Evolutionary conservation across 2,113 vertebrate species (phyloP), one percentile per base, ranked within the genome.

Genomic region (Morone saxatilis): DNA sequence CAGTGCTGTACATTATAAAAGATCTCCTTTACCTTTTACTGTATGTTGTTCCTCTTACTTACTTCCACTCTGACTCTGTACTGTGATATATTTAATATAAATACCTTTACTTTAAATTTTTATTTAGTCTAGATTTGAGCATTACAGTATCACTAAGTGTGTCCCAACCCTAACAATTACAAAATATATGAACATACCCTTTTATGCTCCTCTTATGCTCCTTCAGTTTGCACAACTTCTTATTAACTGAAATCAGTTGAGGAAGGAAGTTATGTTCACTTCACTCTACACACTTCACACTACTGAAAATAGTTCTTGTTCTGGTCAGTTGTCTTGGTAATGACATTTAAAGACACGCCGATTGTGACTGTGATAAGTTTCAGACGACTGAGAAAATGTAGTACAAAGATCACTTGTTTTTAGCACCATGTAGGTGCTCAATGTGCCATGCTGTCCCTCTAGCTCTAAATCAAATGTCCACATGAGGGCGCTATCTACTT

Each of bases 401-500:
- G 10, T 63, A 1, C 10, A 22, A n/a, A 43, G 10, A 16, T 51
- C 11, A 12, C 38, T 43, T 63, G 0, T 63, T 43, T 43, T n/a
- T 3, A 5, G 3, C 9, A 14, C 22, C 16, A 6, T 25, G 31
- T 57, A 17, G n/a, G n/a, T 25, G 8, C 22, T 45, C 14, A 65
- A 8, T 38, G 7, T 0, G 17, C 14, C 36, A n/a, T 14, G 62
- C 20, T 22, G 1, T 41, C 6, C 4, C 0, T 43, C 20, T 14
- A 62, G 4, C 5, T 77, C 9, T 78, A 19, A 65, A 51, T 65
- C 4, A 16, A 74, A 62, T 80, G 40, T 72, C 91, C 91, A 92
- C 88, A 66, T 16, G 89, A 83, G 88, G 88, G 91, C 4, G 87
- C 88, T 61, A 5, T 72, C 25, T 45, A 59, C 79, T 36, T 59